Evolutionary conservation across 2,888 invertebrate species (phyloP), one percentile per base, ranked within the genome.

Genomic region (Lasioglossum lativentre): DNA sequence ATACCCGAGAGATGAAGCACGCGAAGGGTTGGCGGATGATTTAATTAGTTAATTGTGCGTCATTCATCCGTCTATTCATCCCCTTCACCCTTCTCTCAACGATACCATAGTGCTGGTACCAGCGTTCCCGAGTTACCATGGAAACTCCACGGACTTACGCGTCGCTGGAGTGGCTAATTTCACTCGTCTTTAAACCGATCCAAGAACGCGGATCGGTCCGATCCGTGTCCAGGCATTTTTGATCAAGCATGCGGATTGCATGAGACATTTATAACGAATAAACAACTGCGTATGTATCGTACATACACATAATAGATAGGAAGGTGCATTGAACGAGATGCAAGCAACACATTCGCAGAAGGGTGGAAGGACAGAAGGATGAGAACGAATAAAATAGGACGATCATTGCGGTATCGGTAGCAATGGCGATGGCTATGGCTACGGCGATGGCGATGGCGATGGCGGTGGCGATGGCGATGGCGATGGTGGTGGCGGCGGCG

Each of bases 11-110:
- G 93, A 93, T 92, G 91, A 89, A 92, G 90, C 91, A 91, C 90
- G 91, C 90, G 91, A 91, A 92, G 93, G 93, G 93, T 93, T 92
- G 93, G 92, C 83, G 94, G 94, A 94, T 94, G 94, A 94, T 94
- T 94, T 94, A 95, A 95, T 94, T 94, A 94, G 94, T 94, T 94
- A 95, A 94, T 94, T 94, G 94, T 94, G 94, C 94, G 94, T 94
- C 94, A 94, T 94, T 94, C 94, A 94, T 94, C 95, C 94, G 94
- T 94, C 94, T 94, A 94, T 94, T 94, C 94, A 94, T 94, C 93
- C 94, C 93, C 93, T 92, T 92, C 90, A 86, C 86, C 88, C 91
- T 90, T 91, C 89, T 86, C 90, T 86, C 90, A 76, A 30, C 70
- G 77, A 72, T 78, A 63, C 72, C 52, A 70, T 66, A 79, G 76